Evolutionary conservation across 2,888 invertebrate species (phyloP).

Genomic region (Aphodius granarius): DNA sequence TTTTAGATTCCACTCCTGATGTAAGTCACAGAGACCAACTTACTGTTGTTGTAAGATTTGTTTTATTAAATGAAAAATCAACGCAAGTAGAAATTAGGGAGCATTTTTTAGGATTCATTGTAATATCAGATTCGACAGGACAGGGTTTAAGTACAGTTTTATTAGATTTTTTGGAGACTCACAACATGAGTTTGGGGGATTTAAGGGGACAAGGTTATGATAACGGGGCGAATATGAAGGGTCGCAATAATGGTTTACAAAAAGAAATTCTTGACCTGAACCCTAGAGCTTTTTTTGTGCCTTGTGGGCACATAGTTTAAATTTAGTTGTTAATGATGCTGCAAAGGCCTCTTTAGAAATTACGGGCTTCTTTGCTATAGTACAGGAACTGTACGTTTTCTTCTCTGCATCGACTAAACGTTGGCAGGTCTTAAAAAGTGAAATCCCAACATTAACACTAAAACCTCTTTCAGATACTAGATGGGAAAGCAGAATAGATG

Average conservation of each 20-base stretch:
- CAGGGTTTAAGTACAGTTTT: not conserved
- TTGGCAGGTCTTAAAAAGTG: not conserved
- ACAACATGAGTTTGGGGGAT: not conserved
- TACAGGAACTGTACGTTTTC: not conserved
- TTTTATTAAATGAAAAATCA: not conserved
- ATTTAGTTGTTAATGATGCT: not conserved
- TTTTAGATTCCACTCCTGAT: no score
- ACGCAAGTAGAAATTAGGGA: constrained; percentile 4
- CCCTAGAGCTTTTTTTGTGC: not conserved
- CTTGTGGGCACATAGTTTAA: not conserved
- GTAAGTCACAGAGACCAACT: not conserved
- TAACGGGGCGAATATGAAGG: constrained; percentile 3
- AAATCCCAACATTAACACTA: not conserved
- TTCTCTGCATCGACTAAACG: not conserved
- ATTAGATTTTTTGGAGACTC: not conserved
- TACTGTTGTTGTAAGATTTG: constrained; percentile 9
- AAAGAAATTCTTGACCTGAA: not conserved
- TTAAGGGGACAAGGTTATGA: constrained; percentile 8
- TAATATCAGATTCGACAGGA: constrained; percentile 11
- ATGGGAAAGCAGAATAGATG: not conserved
- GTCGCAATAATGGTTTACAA: not conserved
- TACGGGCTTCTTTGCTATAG: not conserved
- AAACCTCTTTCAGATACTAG: constrained; percentile 1
- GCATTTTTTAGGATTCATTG: constrained; percentile 14
- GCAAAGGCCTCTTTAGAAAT: not conserved